These are phyloP conservation scores for Julus scandinavius DNA, from an alignment of 2,888 invertebrate species.

Conservation along the genomic window DNA sequence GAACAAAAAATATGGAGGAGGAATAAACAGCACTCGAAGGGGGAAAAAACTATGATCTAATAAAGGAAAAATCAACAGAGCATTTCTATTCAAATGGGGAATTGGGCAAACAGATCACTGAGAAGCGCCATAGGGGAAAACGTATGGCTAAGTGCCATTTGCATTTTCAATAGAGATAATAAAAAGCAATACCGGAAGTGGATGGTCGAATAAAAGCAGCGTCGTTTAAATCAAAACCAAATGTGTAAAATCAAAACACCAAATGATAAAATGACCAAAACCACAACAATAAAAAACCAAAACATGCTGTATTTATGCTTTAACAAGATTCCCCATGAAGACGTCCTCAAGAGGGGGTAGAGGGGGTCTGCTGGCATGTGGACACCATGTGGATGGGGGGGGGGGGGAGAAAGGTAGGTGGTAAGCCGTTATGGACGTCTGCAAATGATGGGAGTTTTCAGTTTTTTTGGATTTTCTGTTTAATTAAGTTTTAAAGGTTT, in stretches of 20 bases:
- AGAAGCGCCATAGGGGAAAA: neutral
- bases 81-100: neutral
- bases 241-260: neutral
- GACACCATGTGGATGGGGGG: no score
- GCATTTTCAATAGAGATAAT: neutral
- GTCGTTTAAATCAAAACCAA: neutral
- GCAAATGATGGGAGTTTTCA: no score
- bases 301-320: no score
- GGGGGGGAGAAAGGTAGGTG: no score
- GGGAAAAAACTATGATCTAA: neutral
- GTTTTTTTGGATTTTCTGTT: no score
- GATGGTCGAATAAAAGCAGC: neutral
- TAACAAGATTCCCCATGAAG: no score
- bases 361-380: no score
- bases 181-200: slow-evolving; percentile 3
- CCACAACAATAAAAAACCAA: no score
- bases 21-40: neutral
- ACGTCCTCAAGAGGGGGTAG: no score
- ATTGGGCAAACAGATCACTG: neutral
- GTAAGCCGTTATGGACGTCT: no score
- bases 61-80: slow-evolving; percentile 9
- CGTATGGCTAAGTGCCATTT: neutral
- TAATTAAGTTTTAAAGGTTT: no score
- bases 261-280: neutral
- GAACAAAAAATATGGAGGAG: neutral